phyloP scores from a whole-genome alignment of 2,113 vertebrate species.

The Myanophis thanlyinensis region DNA sequence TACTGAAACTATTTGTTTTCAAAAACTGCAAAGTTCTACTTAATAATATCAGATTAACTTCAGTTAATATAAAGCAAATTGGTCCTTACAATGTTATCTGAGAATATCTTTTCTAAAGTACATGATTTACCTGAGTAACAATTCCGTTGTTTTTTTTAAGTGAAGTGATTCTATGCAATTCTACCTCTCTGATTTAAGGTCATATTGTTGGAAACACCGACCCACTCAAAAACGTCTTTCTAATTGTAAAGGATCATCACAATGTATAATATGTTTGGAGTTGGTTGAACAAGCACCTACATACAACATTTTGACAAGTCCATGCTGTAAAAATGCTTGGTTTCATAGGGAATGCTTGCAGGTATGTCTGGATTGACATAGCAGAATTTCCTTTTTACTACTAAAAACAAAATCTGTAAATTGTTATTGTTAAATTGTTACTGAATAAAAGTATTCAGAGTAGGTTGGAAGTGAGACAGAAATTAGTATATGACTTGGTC shows the following conservation, averaged over 20 bases:
- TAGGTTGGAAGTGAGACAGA: not conserved
- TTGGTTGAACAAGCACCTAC: constrained; percentile 77
- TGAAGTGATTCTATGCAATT: constrained; percentile 29
- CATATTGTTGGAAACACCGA: constrained; percentile 86
- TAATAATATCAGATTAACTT: not conserved
- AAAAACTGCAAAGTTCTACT: not conserved
- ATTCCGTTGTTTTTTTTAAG: not conserved
- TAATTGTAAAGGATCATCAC: constrained; percentile 73
- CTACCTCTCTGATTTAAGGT: constrained; percentile 71
- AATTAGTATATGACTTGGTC: not conserved
- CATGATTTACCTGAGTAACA: not conserved
- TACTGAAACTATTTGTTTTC: not conserved
- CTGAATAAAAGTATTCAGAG: not conserved
- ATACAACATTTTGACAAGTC: constrained; percentile 84
- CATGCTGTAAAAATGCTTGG: constrained; percentile 91
- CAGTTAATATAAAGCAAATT: not conserved
- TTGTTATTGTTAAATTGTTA: not conserved
- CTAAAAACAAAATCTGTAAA: not conserved
- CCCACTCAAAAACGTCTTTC: constrained; percentile 77
- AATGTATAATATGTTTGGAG: constrained; percentile 93
- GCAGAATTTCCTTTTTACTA: not conserved
- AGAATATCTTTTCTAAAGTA: not conserved
- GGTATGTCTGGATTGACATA: constrained; percentile 67
- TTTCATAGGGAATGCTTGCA: constrained; percentile 95
- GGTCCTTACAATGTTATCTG: not conserved